Conservation (phyloP, 2,797 vertebrate genomes). For the Sebastiscus tertius region DNA sequence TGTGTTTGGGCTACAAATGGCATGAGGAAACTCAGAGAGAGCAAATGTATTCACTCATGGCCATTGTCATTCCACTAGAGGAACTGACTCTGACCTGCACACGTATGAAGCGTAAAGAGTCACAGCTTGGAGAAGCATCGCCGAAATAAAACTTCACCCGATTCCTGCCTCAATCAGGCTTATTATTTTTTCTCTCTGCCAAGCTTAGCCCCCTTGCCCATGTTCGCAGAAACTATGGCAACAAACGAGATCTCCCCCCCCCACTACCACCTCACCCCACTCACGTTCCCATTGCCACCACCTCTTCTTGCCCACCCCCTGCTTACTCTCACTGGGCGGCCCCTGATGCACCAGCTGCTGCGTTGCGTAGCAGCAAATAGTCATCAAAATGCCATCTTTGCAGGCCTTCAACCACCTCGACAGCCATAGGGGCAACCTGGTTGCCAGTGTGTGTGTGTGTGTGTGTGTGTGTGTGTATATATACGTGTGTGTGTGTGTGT, state of each 20-base stretch:
- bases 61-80: not conserved
- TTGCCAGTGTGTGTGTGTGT: conserved; percentile 48
- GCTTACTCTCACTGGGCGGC: conserved; percentile 60
- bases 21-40: conserved; percentile 41
- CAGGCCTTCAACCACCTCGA: conserved; percentile 64
- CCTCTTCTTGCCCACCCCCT: conserved; percentile 56
- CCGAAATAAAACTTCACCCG: conserved; percentile 25
- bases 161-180: conserved; percentile 22
- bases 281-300: conserved; percentile 42
- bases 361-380: conserved; percentile 82
- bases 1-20: conserved; percentile 65
- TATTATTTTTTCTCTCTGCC: conserved; percentile 31
- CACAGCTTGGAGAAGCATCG: not conserved
- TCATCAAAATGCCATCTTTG: conserved; percentile 82
- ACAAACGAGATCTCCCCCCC: conserved; percentile 65
- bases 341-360: conserved; percentile 83
- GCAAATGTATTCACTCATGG: conserved; percentile 13
- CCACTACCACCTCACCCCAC: conserved; percentile 33
- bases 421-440: conserved; percentile 65
- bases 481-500: conserved; percentile 1
- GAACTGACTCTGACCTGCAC: conserved; percentile 17
- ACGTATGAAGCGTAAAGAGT: not conserved
- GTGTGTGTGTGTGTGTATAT: not conserved
- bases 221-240: conserved; percentile 76
- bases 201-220: conserved; percentile 56